Conservation (phyloP, 2,888 invertebrate species). For the Muscina levida region DNA sequence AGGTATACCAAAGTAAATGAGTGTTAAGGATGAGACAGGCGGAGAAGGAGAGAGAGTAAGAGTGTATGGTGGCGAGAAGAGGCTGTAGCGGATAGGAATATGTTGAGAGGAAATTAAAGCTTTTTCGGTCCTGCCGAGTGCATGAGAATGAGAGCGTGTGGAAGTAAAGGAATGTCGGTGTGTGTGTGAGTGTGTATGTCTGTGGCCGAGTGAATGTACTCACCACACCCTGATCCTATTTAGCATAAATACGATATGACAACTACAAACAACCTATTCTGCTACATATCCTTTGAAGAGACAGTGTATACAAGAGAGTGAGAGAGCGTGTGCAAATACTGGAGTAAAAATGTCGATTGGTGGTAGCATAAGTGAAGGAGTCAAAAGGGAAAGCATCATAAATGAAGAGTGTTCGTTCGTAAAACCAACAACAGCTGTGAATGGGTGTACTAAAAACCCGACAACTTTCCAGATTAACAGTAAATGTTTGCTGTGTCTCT, state of each 20-base stretch:
- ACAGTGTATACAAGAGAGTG: too few relatives aligned
- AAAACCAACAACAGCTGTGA: not conserved
- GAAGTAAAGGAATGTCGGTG: not conserved
- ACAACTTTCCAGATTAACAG: too few relatives aligned
- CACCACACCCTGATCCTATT: constrained; percentile 78
- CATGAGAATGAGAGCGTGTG: constrained; percentile 2
- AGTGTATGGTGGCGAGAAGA: not conserved
- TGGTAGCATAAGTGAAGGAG: too few relatives aligned
- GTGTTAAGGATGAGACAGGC: constrained; percentile 17
- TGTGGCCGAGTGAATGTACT: constrained; percentile 69
- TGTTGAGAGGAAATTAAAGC: not conserved
- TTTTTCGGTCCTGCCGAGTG: not conserved
- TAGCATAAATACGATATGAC: constrained; percentile 30
- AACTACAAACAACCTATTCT: constrained; percentile 10
- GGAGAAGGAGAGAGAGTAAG: not conserved
- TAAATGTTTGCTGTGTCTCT: not conserved
- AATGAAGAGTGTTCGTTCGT: too few relatives aligned
- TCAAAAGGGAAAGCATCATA: too few relatives aligned
- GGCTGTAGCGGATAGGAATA: not conserved
- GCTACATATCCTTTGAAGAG: not conserved
- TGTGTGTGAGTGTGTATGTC: not conserved
- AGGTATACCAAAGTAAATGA: constrained; percentile 63
- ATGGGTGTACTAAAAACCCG: not conserved
- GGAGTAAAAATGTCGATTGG: too few relatives aligned
- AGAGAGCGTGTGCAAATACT: not conserved